Conservation (phyloP, 53 echinoderm and acorn worm species). For the Echinometra lucunter region DNA sequence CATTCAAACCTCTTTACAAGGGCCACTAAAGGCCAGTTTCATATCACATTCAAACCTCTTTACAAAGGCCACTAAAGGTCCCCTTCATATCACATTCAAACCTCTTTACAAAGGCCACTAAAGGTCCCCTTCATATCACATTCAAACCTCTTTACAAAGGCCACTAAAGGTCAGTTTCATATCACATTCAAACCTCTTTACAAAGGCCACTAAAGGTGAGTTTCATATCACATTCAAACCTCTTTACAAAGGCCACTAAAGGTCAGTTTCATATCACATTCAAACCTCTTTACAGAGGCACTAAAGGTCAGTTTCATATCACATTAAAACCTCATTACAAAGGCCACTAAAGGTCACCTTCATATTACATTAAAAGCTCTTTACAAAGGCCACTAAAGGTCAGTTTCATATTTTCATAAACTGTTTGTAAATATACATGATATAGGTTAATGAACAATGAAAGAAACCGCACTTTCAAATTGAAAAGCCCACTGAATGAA, state of each 20-base stretch:
- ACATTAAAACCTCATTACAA: not conserved
- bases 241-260: too few relatives aligned
- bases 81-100: not conserved
- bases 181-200: not conserved
- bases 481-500: too few relatives aligned
- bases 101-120: not conserved
- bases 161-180: not conserved
- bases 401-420: too few relatives aligned
- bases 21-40: not conserved
- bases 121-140: not conserved
- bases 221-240: too few relatives aligned
- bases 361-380: too few relatives aligned
- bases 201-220: not conserved
- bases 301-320: not conserved
- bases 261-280: too few relatives aligned
- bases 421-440: too few relatives aligned
- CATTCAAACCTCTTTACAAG: not conserved
- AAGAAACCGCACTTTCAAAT: too few relatives aligned
- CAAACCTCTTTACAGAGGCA: not conserved
- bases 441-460: too few relatives aligned
- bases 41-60: not conserved
- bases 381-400: too few relatives aligned
- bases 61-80: not conserved
- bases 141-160: not conserved
- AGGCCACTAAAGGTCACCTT: not conserved